Percentiles rank a stretch among this genome's conserved stretches.
Evolutionary conservation across 2,113 vertebrate species (phyloP).

Genomic region (Cyprinus carpio): DNA sequence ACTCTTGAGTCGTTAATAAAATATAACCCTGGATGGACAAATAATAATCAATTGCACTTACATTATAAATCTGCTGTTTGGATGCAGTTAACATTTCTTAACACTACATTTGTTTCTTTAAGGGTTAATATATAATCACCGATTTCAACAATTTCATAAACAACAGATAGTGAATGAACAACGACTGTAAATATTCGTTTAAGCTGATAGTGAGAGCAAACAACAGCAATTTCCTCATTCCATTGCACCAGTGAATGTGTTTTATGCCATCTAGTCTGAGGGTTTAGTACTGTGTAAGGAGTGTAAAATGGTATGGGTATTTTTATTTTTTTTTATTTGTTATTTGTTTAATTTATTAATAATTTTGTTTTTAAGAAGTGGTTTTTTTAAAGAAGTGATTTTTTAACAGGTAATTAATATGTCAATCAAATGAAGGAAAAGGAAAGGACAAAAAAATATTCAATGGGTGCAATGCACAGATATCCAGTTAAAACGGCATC

Average conservation of each 20-base stretch:
- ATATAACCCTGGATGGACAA: neutral
- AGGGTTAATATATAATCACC: neutral
- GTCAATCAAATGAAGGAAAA: neutral
- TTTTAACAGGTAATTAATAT: neutral
- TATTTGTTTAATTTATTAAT: no score
- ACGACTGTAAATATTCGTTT: neutral
- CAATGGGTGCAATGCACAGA: neutral
- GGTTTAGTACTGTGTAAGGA: no score
- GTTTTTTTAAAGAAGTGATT: no score
- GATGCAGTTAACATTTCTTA: neutral
- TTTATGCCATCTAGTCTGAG: neutral
- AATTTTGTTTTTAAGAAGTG: no score
- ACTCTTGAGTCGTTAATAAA: neutral
- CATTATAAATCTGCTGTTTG: neutral
- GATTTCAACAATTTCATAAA: neutral
- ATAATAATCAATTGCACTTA: neutral
- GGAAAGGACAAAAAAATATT: neutral
- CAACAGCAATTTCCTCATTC: neutral
- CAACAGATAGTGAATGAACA: neutral
- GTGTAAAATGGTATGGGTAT: no score
- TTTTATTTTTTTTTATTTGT: no score
- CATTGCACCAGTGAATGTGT: neutral
- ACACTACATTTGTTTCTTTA: neutral
- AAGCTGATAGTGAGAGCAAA: neutral
- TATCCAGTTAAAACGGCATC: neutral